Percentiles rank a stretch among this genome's conserved stretches.
Conservation (phyloP, 2,888 invertebrate genomes). For the Rugalucina vietnamica region DNA sequence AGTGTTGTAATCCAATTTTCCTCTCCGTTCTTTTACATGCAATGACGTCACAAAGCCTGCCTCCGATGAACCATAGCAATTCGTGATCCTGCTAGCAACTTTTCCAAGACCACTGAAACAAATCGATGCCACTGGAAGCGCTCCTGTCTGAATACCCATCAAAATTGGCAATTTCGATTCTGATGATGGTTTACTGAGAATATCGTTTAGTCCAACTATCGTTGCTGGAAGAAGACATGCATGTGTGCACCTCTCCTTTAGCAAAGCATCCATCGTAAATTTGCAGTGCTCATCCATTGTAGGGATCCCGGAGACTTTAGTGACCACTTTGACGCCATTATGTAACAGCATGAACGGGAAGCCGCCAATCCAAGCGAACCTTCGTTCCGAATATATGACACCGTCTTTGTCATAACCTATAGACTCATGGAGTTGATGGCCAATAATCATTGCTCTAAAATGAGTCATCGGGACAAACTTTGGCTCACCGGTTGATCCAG, state of each 20-base stretch:
- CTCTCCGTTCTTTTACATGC: not conserved
- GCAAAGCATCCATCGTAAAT: conserved; percentile 33
- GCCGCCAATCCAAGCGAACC: conserved; percentile 52
- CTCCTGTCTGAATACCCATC: conserved; percentile 43
- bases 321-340: conserved; percentile 42
- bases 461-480: conserved; percentile 46
- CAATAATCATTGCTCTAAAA: conserved; percentile 18
- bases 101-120: conserved; percentile 38
- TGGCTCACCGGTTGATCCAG: conserved; percentile 40
- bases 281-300: conserved; percentile 29
- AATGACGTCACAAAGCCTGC: conserved; percentile 31
- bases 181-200: not conserved
- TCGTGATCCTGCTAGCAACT: conserved; percentile 20
- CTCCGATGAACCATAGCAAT: conserved; percentile 38
- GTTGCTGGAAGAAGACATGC: conserved; percentile 37
- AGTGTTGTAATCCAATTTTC: conserved; percentile 8
- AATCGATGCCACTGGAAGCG: conserved; percentile 26
- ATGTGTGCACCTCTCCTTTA: conserved; percentile 32
- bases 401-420: conserved; percentile 13
- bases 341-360: conserved; percentile 46
- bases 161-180: not conserved
- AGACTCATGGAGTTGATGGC: conserved; percentile 21
- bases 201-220: conserved; percentile 30
- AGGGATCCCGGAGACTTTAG: conserved; percentile 20
- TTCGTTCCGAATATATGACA: conserved; percentile 43